phyloP scores from a whole-genome alignment of 2,113 vertebrate species.

The Etheostoma spectabile region DNA sequence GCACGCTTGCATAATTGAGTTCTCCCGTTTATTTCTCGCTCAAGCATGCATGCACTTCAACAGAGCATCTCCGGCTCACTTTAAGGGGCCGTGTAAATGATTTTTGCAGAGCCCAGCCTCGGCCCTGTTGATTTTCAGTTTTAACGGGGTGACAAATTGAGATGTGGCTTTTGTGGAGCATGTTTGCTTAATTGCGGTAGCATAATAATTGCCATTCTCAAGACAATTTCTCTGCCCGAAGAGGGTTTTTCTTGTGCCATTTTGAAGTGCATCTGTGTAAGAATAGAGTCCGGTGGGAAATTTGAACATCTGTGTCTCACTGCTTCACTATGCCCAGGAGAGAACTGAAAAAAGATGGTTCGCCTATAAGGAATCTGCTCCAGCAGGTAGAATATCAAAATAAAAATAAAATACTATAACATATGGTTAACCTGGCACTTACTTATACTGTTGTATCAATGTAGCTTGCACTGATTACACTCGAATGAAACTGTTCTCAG shows the following conservation, averaged over 20 bases:
- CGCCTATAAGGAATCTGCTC: constrained; percentile 51
- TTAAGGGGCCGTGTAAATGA: constrained; percentile 14
- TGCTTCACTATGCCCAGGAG: constrained; percentile 58
- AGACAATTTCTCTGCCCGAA: constrained; percentile 44
- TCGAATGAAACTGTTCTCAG: constrained; percentile 10
- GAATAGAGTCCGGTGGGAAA: constrained; percentile 71
- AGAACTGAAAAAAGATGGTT: constrained; percentile 67
- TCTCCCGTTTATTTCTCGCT: constrained; percentile 10
- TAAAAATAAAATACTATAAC: background rate
- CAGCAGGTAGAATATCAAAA: constrained; percentile 51
- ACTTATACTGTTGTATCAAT: constrained; percentile 18
- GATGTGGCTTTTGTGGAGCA: constrained; percentile 27
- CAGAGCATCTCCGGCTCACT: background rate
- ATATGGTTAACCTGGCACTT: constrained; percentile 61
- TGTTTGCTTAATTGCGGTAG: constrained; percentile 66
- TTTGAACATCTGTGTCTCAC: constrained; percentile 73
- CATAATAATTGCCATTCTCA: constrained; percentile 60
- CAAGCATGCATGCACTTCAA: background rate
- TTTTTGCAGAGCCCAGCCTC: constrained; percentile 17
- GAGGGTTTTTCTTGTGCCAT: constrained; percentile 34
- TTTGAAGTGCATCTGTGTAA: constrained; percentile 54
- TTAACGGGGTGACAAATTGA: constrained; percentile 53
- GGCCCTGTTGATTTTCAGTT: constrained; percentile 14
- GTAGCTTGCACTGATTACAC: constrained; percentile 38
- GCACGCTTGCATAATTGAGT: constrained; percentile 20